Evolutionary conservation across 1,140 invertebrate genomes (phyloP).

Genomic region (Lepidostoma basale): DNA sequence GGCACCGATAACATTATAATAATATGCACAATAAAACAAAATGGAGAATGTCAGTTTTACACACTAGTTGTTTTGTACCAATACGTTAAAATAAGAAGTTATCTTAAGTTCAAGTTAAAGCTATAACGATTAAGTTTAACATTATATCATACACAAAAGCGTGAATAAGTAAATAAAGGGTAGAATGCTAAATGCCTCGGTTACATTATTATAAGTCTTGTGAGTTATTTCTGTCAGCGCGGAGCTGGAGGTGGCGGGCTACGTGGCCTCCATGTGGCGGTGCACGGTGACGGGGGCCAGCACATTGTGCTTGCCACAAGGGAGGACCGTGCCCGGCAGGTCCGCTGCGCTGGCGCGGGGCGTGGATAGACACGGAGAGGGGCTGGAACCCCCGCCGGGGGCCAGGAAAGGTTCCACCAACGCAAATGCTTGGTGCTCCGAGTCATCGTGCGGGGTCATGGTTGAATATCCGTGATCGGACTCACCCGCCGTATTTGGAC

Average conservation of each 20-base stretch:
- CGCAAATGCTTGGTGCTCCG: constrained; percentile 78
- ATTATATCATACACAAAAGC: background rate
- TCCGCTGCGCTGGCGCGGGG: constrained; percentile 7
- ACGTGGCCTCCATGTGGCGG: constrained; percentile 75
- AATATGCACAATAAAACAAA: background rate
- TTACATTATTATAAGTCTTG: background rate
- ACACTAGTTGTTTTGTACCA: background rate
- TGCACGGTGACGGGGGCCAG: constrained; percentile 89
- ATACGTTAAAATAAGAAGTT: background rate
- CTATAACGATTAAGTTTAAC: background rate
- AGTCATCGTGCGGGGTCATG: constrained; percentile 91
- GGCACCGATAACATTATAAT: background rate
- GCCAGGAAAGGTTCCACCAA: constrained; percentile 66
- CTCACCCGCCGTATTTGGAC: constrained; percentile 80
- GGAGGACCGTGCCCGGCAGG: constrained; percentile 59
- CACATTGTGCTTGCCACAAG: constrained; percentile 69
- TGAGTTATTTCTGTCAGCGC: background rate
- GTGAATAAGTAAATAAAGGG: background rate
- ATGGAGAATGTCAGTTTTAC: background rate
- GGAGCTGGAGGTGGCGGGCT: constrained; percentile 38
- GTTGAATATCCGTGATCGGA: constrained; percentile 95
- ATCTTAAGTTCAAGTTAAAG: constrained; percentile 2
- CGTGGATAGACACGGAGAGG: constrained; percentile 60
- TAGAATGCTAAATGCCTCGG: background rate
- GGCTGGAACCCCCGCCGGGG: constrained; percentile 59